Base-by-base conservation (phyloP, 2,888 invertebrate species). In the Fragum sueziense region DNA sequence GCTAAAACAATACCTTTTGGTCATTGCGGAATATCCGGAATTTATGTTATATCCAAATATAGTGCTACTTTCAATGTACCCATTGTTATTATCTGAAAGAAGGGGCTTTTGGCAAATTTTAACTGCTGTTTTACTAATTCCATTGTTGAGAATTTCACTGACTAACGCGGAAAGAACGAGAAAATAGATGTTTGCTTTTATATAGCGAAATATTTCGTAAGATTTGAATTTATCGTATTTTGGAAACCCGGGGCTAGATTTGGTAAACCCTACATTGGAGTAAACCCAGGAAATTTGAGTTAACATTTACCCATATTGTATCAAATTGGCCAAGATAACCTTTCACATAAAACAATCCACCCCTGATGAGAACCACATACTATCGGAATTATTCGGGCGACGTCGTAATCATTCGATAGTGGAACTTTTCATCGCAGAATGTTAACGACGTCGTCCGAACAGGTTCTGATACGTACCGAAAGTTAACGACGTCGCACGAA, bases 131-230 rank as follows among this genome's bases (percentile, higher is more conserved):
- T 47, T 47, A 14, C 3, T 47, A 47, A 47, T 47, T 47, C 4
- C 47, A 47, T 47, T 47, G n/a, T n/a, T 9, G 3, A 47, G 2
- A 14, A 37, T 9, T 47, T 14, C 52, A 29, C n/a, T 37, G 61
- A 34, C 41, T 47, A 31, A 73, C 65, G 52, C 51, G 25, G 29
- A 52, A 52, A 52, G 52, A 27, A 33, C 29, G 47, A 47, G 25
- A 71, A 47, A n/a, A 54, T 67, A n/a, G n/a, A 67, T 37, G 20
- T 57, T 57, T 34, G 27, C 41, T 29, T 68, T 68, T 74, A 71
- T 74, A 68, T 68, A 68, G 37, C 14, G 22, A 65, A 47, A 41
- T 54, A 71, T 76, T 76, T 72, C 76, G 51, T 76, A 17, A 41
- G 76, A 72, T 65, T 65, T 72, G 54, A 54, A 68, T 68, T 71